Evolutionary conservation across 2,888 invertebrate genomes (phyloP).

Genomic region (Lycaena phlaeas): DNA sequence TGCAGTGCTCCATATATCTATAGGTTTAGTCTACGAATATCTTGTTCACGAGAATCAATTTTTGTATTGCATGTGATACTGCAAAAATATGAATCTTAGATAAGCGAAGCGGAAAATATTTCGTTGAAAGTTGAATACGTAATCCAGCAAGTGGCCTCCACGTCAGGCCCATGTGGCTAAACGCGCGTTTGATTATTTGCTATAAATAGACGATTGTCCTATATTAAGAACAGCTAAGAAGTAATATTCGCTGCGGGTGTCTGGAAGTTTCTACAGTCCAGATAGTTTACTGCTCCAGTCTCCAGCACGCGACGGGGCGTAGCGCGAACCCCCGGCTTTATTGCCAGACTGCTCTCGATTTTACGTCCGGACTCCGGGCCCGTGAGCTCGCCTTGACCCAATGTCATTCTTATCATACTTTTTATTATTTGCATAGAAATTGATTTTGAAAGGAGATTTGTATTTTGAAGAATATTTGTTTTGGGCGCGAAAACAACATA

Average conservation of each 20-base stretch:
- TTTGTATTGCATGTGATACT: too few species aligned
- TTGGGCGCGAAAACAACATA: too few species aligned
- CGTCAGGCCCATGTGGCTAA: constrained; percentile 45
- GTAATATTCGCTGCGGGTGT: constrained; percentile 41
- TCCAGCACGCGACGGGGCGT: too few species aligned
- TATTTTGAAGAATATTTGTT: not conserved
- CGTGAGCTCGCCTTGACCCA: not conserved
- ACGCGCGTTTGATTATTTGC: constrained; percentile 51
- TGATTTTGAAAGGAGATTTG: too few species aligned
- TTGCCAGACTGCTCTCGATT: too few species aligned
- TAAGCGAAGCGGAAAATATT: not conserved
- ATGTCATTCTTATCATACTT: not conserved
- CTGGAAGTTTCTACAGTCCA: constrained; percentile 26
- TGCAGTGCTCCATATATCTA: too few species aligned
- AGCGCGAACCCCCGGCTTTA: too few species aligned
- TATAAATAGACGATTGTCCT: constrained; percentile 57
- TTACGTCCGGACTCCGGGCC: too few species aligned
- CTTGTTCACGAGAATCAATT: too few species aligned
- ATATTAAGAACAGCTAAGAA: constrained; percentile 37
- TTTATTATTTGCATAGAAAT: not conserved
- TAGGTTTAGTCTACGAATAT: too few species aligned
- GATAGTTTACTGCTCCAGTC: constrained; percentile 18
- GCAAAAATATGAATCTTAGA: not conserved
- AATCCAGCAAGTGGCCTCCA: constrained; percentile 12
- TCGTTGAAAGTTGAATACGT: constrained; percentile 8